Percentiles rank a stretch among this genome's conserved stretches.
These are phyloP conservation scores for Orchesella cincta DNA, from an alignment of 1,140 invertebrate species.

Conservation along the genomic window DNA sequence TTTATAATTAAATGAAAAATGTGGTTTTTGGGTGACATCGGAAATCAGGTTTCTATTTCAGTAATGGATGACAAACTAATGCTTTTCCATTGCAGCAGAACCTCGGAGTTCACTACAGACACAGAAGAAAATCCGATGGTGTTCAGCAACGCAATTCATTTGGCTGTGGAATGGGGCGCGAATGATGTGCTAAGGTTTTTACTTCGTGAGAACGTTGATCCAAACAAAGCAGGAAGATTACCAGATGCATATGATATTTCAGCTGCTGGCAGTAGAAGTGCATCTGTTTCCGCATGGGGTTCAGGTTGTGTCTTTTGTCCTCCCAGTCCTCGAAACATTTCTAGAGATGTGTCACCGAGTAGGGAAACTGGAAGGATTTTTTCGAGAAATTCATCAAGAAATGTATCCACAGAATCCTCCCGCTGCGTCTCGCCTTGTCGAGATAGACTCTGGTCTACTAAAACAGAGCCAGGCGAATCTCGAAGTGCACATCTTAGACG, in stretches of 20 bases:
- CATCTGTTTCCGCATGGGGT: slow-evolving; percentile 49
- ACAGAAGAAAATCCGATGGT: slow-evolving; percentile 56
- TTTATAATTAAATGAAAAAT: slow-evolving; percentile 10
- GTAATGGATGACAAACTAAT: not conserved
- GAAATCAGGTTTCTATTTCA: not conserved
- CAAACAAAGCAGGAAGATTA: slow-evolving; percentile 59
- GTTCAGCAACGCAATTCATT: slow-evolving; percentile 63
- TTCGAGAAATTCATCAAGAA: slow-evolving; percentile 50
- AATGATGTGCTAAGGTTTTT: slow-evolving; percentile 62
- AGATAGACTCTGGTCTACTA: slow-evolving; percentile 48
- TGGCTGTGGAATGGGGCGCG: slow-evolving; percentile 63
- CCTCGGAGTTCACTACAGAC: slow-evolving; percentile 47
- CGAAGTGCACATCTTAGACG: slow-evolving; percentile 47
- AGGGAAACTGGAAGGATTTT: slow-evolving; percentile 48
- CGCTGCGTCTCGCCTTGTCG: slow-evolving; percentile 51
- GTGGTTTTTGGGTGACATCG: not conserved
- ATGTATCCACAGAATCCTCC: slow-evolving; percentile 50
- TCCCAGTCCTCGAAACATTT: slow-evolving; percentile 47
- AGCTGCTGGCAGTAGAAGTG: slow-evolving; percentile 43
- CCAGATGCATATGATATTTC: slow-evolving; percentile 48
- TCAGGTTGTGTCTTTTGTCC: slow-evolving; percentile 51
- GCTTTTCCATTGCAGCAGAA: slow-evolving; percentile 33
- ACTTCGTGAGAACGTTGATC: slow-evolving; percentile 62
- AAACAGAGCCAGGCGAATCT: slow-evolving; percentile 39
- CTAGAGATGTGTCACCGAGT: slow-evolving; percentile 50